Percentiles rank a stretch among this genome's conserved stretches.
Conservation (phyloP, 2,113 vertebrate genomes). For the Nanorana parkeri region DNA sequence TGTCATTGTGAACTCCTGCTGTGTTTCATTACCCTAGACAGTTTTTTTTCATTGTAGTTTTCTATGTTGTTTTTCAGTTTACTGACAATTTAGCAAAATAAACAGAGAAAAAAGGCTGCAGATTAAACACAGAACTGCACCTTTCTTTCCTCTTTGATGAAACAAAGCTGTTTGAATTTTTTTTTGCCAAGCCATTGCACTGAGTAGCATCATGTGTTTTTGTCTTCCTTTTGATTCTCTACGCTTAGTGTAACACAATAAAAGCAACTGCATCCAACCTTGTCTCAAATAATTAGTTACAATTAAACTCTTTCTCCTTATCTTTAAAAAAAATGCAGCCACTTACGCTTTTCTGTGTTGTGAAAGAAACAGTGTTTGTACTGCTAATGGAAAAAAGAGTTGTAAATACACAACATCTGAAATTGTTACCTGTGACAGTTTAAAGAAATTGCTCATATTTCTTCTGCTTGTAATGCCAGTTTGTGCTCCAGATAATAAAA, state of each 20-base stretch:
- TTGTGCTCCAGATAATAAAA: not conserved
- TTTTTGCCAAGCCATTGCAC: not conserved
- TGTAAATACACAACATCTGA: not conserved
- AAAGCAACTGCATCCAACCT: conserved; percentile 3
- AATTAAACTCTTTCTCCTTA: conserved; percentile 11
- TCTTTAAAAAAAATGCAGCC: not conserved
- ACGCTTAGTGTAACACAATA: not conserved
- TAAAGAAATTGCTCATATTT: not conserved
- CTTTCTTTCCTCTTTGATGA: conserved; percentile 3
- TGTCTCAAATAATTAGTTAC: not conserved
- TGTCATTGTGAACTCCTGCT: conserved; percentile 70
- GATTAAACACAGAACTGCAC: conserved; percentile 22
- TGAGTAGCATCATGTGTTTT: not conserved
- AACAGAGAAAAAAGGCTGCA: not conserved
- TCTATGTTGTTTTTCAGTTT: conserved; percentile 61
- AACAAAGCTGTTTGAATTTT: not conserved
- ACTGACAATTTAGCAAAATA: conserved; percentile 56
- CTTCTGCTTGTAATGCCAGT: not conserved
- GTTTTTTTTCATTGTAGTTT: conserved; percentile 63
- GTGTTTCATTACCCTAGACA: conserved; percentile 63
- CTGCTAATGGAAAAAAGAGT: not conserved
- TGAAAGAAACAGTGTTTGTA: not conserved
- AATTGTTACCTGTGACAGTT: no score
- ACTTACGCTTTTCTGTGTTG: not conserved
- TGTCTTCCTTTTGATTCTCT: not conserved